A percentile compares a stretch with the other conserved stretches of the same genome.
Conservation (phyloP, 2,113 vertebrate species). For the Rafetus swinhoei region DNA sequence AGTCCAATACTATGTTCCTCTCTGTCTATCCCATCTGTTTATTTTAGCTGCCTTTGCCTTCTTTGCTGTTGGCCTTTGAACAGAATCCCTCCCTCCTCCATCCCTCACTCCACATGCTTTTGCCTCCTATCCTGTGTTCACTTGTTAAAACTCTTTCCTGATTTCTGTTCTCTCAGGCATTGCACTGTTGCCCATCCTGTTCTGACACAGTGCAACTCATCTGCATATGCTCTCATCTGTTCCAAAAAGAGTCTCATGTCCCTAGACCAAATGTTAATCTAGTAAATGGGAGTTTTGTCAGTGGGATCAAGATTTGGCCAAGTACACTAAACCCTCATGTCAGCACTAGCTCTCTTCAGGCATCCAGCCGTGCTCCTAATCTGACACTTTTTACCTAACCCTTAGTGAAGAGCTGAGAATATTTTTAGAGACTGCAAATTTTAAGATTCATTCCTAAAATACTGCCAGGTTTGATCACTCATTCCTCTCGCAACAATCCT, state of each 20-base stretch:
- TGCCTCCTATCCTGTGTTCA: neutral
- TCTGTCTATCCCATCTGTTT: slow-evolving; percentile 2
- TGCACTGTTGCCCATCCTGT: neutral
- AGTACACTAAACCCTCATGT: neutral
- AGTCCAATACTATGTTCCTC: neutral
- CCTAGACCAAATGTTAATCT: neutral
- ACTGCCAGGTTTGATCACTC: accelerated
- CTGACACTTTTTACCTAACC: neutral
- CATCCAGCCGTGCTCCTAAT: neutral
- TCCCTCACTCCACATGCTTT: neutral
- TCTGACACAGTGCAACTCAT: neutral
- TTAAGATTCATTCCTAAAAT: neutral
- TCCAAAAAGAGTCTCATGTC: neutral
- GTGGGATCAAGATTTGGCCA: neutral
- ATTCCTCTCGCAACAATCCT: neutral
- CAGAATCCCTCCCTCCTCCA: neutral
- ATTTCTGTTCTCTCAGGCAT: accelerated
- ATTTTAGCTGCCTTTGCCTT: neutral
- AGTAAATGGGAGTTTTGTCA: neutral
- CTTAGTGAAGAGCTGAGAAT: neutral
- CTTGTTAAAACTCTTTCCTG: accelerated
- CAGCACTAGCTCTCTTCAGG: neutral
- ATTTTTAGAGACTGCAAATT: neutral
- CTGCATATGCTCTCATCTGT: neutral
- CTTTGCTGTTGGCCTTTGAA: neutral